Conservation (phyloP, 2,113 vertebrate species). For the Podilymbus podiceps region DNA sequence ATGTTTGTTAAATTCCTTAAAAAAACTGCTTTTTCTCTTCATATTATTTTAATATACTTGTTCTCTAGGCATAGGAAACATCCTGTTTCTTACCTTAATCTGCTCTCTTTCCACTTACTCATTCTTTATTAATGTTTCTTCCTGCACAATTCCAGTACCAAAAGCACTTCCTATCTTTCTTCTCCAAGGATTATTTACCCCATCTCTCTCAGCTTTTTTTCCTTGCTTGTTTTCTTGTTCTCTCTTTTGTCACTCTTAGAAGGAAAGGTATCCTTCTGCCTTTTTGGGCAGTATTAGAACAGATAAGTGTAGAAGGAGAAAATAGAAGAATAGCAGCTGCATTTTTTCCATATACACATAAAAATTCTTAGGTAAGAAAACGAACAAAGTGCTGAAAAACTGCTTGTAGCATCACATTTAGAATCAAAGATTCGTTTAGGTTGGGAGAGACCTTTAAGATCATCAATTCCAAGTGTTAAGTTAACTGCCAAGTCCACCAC, state of each 20-base stretch:
- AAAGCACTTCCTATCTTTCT: background rate
- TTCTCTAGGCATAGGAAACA: background rate
- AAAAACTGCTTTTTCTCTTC: background rate
- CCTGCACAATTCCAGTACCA: background rate
- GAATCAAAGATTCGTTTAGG: no score
- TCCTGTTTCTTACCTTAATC: background rate
- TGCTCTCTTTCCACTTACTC: background rate
- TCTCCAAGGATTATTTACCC: background rate
- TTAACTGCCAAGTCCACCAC: no score
- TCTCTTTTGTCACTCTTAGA: background rate
- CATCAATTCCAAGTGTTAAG: no score
- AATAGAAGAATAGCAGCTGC: background rate
- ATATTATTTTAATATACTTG: background rate
- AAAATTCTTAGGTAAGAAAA: background rate
- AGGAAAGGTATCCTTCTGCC: background rate
- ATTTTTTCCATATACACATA: background rate
- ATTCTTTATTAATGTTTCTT: background rate
- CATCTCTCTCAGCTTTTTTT: background rate
- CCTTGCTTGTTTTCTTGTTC: background rate
- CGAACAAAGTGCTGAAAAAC: background rate
- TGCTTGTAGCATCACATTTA: background rate
- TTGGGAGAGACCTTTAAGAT: no score
- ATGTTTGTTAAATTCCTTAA: background rate
- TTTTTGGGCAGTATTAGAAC: background rate
- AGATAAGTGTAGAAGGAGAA: background rate